Evolutionary conservation across 2,888 invertebrate genomes (phyloP).

Genomic region (Athripsodes cinereus): DNA sequence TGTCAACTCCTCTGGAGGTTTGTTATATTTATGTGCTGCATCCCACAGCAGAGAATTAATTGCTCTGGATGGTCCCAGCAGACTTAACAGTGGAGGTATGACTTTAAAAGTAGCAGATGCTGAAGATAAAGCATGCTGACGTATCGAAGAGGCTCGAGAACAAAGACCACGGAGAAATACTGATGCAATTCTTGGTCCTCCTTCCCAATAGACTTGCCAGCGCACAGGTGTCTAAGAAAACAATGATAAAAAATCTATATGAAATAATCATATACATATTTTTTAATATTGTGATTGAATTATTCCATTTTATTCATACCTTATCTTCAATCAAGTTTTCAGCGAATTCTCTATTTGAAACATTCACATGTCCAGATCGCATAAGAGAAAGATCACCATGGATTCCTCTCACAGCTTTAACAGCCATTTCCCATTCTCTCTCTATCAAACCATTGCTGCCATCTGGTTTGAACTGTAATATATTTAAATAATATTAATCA

Average conservation of each 20-base stretch:
- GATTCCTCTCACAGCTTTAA: conserved; percentile 33
- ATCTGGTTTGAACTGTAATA: conserved; percentile 7
- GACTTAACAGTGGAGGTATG: conserved; percentile 8
- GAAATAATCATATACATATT: too few species aligned
- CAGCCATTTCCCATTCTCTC: conserved; percentile 21
- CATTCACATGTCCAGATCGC: conserved; percentile 46
- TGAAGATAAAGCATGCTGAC: not conserved
- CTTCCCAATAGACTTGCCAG: conserved; percentile 67
- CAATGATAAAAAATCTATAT: not conserved
- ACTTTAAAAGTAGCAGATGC: not conserved
- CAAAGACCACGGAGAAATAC: conserved; percentile 21
- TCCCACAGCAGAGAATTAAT: conserved; percentile 22
- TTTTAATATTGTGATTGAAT: too few species aligned
- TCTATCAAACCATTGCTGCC: conserved; percentile 15
- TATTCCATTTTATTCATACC: conserved; percentile 12
- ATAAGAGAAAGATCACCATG: conserved; percentile 44
- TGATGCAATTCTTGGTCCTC: conserved; percentile 31
- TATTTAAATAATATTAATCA: not conserved
- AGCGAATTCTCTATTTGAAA: conserved; percentile 13
- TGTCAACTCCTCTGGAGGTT: conserved; percentile 20
- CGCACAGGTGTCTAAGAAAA: conserved; percentile 56
- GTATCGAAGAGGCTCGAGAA: conserved; percentile 14
- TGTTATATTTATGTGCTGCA: conserved; percentile 9
- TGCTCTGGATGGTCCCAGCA: conserved; percentile 18
- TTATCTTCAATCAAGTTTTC: conserved; percentile 21